Conservation (phyloP, 1,140 invertebrate species). For the Aphis gossypii region DNA sequence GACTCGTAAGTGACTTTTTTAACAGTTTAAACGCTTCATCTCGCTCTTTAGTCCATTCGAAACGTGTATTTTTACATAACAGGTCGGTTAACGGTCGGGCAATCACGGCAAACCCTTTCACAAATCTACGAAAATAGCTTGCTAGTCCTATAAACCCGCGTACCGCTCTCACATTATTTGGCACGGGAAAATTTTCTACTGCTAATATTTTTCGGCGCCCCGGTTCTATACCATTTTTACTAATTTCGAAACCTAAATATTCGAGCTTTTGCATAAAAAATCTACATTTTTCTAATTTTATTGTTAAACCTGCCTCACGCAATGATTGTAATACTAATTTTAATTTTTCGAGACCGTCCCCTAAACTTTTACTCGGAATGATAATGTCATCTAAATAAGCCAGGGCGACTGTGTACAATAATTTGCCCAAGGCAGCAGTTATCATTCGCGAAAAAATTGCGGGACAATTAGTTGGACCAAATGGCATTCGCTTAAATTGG, state of each 20-base stretch:
- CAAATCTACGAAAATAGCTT: slow-evolving; percentile 63
- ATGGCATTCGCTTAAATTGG: slow-evolving; percentile 65
- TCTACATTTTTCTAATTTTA: slow-evolving; percentile 61
- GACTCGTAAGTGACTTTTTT: background rate
- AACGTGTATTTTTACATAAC: too few species aligned
- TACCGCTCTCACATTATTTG: slow-evolving; percentile 63
- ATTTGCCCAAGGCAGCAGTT: slow-evolving; percentile 61
- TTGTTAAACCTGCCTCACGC: slow-evolving; percentile 58
- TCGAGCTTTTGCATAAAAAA: slow-evolving; percentile 62
- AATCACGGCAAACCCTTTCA: background rate
- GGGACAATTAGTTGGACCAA: slow-evolving; percentile 65
- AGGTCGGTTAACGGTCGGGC: too few species aligned
- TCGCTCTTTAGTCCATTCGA: background rate
- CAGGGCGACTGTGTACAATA: slow-evolving; percentile 59
- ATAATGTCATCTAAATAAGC: slow-evolving; percentile 59
- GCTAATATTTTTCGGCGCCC: slow-evolving; percentile 62
- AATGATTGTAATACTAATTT: slow-evolving; percentile 60
- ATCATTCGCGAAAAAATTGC: slow-evolving; percentile 65
- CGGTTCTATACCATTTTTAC: slow-evolving; percentile 62
- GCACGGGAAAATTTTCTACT: slow-evolving; percentile 64
- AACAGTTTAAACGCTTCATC: background rate
- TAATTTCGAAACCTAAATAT: slow-evolving; percentile 63
- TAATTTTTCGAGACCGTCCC: slow-evolving; percentile 43
- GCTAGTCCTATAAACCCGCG: slow-evolving; percentile 63
- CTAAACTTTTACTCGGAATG: slow-evolving; percentile 43